These are phyloP conservation scores for Ctenomys sociabilis DNA, from an alignment of 2,113 vertebrate genomes.

Conservation along the genomic window DNA sequence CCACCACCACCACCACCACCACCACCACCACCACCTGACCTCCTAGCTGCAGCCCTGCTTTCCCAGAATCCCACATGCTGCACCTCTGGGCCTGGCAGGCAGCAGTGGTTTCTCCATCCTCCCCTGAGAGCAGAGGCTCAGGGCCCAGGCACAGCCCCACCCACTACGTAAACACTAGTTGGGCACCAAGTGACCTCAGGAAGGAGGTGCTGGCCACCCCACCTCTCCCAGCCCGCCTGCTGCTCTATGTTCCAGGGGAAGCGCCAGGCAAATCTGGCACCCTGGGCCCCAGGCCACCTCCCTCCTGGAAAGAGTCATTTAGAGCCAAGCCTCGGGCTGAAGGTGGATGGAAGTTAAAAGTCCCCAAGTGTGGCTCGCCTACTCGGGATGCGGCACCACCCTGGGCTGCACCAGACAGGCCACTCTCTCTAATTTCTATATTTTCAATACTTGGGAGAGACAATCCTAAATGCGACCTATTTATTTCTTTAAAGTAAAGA, in stretches of 20 bases:
- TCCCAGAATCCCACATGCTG: slow-evolving; percentile 81
- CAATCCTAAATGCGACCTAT: not conserved
- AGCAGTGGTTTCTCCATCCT: slow-evolving; percentile 86
- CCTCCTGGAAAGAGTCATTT: slow-evolving; percentile 67
- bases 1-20: slow-evolving; percentile 37
- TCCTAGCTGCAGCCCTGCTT: slow-evolving; percentile 77
- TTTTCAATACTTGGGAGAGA: not conserved
- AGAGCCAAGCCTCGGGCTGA: slow-evolving; percentile 55
- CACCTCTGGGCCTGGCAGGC: slow-evolving; percentile 82
- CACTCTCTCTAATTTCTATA: not conserved
- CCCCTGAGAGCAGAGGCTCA: slow-evolving; percentile 82
- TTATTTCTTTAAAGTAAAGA: slow-evolving; percentile 57
- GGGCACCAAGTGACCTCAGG: slow-evolving; percentile 70
- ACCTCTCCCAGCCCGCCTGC: slow-evolving; percentile 46
- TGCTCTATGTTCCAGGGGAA: not conserved
- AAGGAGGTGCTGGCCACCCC: slow-evolving; percentile 55
- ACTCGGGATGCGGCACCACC: not conserved
- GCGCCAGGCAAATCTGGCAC: slow-evolving; percentile 52
- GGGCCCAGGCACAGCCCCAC: slow-evolving; percentile 77
- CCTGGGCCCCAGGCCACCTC: slow-evolving; percentile 48
- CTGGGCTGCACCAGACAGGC: not conserved
- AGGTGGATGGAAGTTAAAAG: slow-evolving; percentile 60
- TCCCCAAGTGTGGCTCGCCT: not conserved
- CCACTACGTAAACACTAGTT: slow-evolving; percentile 85
- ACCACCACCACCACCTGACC: slow-evolving; percentile 53